Percentiles rank a stretch among this genome's conserved stretches.
Conservation (phyloP, 2,888 invertebrate species). For the Nysson spinosus region DNA sequence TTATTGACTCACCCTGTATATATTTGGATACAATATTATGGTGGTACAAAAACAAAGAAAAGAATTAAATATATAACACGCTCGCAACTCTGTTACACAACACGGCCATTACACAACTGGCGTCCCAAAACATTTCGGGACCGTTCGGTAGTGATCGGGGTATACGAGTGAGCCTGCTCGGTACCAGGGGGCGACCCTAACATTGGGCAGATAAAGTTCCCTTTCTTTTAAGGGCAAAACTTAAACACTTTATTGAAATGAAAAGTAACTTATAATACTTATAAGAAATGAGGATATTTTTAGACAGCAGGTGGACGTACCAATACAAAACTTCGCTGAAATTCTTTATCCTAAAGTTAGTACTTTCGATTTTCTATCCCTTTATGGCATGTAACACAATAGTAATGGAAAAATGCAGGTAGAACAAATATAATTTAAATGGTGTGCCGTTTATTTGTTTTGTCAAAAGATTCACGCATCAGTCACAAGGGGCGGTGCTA, state of each 20-base stretch:
- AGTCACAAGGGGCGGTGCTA: slow-evolving; percentile 9
- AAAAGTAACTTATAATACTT: background rate
- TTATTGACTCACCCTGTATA: too few species aligned
- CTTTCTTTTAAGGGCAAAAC: background rate
- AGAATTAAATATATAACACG: too few species aligned
- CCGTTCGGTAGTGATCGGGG: too few species aligned
- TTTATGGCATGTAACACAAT: slow-evolving; percentile 11
- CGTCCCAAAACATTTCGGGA: too few species aligned
- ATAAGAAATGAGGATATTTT: background rate
- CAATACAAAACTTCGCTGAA: background rate
- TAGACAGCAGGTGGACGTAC: background rate
- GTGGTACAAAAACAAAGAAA: too few species aligned
- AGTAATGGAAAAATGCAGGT: slow-evolving; percentile 8
- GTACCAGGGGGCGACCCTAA: too few species aligned
- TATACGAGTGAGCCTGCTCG: too few species aligned
- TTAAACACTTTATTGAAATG: background rate
- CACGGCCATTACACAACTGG: too few species aligned
- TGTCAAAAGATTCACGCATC: slow-evolving; percentile 1
- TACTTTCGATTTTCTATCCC: slow-evolving; percentile 2
- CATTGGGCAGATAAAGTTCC: too few species aligned
- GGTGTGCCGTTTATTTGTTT: slow-evolving; percentile 6
- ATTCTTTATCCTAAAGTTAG: background rate
- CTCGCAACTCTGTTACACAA: too few species aligned
- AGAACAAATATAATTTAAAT: slow-evolving; percentile 11
- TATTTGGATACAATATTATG: too few species aligned